These are phyloP conservation scores for Xanthorhoe designata DNA, from an alignment of 2,888 invertebrate species.

Conservation along the genomic window DNA sequence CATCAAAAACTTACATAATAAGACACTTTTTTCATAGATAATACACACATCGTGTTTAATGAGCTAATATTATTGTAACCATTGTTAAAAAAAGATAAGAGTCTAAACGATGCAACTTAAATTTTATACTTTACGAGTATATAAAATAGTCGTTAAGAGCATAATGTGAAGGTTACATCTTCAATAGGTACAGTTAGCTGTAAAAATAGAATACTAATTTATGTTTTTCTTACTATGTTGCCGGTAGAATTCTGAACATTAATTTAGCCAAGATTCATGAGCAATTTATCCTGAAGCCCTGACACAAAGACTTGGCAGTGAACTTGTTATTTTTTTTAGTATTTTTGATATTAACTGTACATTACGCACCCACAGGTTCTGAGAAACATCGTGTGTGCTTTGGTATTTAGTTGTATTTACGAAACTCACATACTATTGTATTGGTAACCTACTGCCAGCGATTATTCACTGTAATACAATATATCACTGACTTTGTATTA, in stretches of 20 bases:
- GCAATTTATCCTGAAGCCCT: too few relatives aligned
- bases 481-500: background rate
- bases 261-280: too few relatives aligned
- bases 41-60: background rate
- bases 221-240: too few relatives aligned
- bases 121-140: constrained; percentile 7
- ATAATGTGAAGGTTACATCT: constrained; percentile 50
- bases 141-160: constrained; percentile 23
- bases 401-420: constrained; percentile 74
- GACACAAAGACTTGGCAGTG: too few relatives aligned
- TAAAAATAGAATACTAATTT: too few relatives aligned
- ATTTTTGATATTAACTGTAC: background rate
- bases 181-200: constrained; percentile 20
- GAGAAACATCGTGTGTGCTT: constrained; percentile 57
- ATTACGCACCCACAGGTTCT: constrained; percentile 44
- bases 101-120: background rate
- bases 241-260: too few relatives aligned
- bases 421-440: constrained; percentile 59
- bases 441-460: constrained; percentile 3
- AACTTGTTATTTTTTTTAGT: too few relatives aligned
- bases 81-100: background rate
- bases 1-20: too few relatives aligned
- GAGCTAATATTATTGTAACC: background rate
- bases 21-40: too few relatives aligned
- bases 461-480: background rate